These are phyloP conservation scores for Glandiceps talaboti DNA, from an alignment of 53 echinoderm and acorn worm species.

Conservation along the genomic window DNA sequence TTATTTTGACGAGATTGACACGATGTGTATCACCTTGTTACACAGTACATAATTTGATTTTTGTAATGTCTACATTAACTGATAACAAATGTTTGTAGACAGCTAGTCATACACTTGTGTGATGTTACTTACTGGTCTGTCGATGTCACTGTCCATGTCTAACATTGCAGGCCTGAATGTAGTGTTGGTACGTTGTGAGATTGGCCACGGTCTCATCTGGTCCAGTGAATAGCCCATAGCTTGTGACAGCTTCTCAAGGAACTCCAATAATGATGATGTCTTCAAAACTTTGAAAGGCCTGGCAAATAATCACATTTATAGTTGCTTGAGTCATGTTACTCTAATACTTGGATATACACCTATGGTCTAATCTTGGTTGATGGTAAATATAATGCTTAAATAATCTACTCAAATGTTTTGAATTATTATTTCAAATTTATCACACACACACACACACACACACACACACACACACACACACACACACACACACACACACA, in stretches of 20 bases:
- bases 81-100: no score
- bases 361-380: not conserved
- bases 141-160: constrained; percentile 53
- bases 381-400: not conserved
- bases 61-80: no score
- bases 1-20: no score
- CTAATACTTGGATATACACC: not conserved
- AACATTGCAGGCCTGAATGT: constrained; percentile 78
- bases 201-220: constrained; percentile 89
- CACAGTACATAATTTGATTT: no score
- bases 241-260: constrained; percentile 64
- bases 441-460: not conserved
- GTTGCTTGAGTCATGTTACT: not conserved
- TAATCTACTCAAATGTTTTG: no score
- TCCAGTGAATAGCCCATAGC: constrained; percentile 75
- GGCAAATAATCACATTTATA: not conserved
- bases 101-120: no score
- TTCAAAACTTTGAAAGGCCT: constrained; percentile 85
- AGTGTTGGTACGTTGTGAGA: constrained; percentile 72
- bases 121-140: constrained; percentile 43
- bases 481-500: not conserved
- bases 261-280: constrained; percentile 44
- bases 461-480: not conserved
- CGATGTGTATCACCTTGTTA: no score
- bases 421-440: no score